Percentiles rank a stretch among this genome's conserved stretches.
phyloP scores from a whole-genome alignment of 2,888 invertebrate species.

The Empis stercorea region DNA sequence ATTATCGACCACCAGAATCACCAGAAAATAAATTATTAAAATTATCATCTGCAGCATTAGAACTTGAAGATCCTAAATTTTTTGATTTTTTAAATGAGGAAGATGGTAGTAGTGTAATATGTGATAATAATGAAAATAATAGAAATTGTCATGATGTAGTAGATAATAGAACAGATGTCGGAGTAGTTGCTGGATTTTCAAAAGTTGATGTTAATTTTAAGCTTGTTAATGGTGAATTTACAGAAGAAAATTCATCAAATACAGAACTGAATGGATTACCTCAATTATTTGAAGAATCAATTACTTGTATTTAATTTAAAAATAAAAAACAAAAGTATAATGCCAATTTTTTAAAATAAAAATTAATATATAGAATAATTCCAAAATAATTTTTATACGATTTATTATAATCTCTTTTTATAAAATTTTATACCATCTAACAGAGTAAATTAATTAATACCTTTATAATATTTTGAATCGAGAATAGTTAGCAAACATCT shows the following conservation, averaged over 20 bases:
- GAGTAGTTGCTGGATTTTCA: conserved; percentile 3
- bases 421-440: no score
- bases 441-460: no score
- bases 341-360: no score
- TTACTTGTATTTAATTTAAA: conserved; percentile 9
- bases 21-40: conserved; percentile 21
- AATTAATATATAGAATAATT: no score
- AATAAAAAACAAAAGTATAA: no score
- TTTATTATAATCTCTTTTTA: no score
- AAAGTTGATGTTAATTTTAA: conserved; percentile 14
- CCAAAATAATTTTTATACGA: no score
- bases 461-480: no score
- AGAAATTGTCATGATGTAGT: conserved; percentile 10
- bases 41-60: conserved; percentile 19
- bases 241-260: conserved; percentile 15
- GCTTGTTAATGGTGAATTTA: conserved; percentile 12
- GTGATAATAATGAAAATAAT: conserved; percentile 6
- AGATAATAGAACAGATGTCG: conserved; percentile 5
- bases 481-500: no score
- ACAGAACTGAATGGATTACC: conserved; percentile 17
- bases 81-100: conserved; percentile 17
- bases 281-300: conserved; percentile 19
- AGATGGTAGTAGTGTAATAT: conserved; percentile 8
- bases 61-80: conserved; percentile 18
- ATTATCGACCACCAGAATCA: conserved; percentile 14